Evolutionary conservation across 2,797 vertebrate genomes (phyloP).

Genomic region (Pachyuromys duprasi): DNA sequence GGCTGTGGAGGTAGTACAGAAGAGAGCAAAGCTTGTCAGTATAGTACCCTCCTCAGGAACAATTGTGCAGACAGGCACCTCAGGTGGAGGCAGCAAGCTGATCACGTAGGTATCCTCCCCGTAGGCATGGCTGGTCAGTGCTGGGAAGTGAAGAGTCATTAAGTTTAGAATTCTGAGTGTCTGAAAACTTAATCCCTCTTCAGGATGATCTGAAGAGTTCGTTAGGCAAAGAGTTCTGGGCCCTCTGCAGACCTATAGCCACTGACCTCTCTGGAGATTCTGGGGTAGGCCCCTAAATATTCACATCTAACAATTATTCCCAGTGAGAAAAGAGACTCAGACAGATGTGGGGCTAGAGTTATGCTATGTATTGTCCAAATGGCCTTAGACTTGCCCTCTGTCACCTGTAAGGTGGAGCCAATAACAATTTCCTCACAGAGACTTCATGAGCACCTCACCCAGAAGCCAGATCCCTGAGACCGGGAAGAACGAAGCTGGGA

Average conservation of each 20-base stretch:
- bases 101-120: conserved; percentile 82
- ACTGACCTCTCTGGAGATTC: not conserved
- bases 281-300: not conserved
- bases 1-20: conserved; percentile 81
- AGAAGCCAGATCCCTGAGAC: not conserved
- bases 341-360: not conserved
- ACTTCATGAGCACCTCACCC: no score
- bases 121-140: conserved; percentile 47
- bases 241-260: not conserved
- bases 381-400: conserved; percentile 10
- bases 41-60: conserved; percentile 89
- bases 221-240: not conserved
- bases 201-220: not conserved
- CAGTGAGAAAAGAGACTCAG: not conserved
- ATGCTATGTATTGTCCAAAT: not conserved
- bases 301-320: not conserved
- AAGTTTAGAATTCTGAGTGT: not conserved
- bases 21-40: conserved; percentile 90
- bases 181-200: not conserved
- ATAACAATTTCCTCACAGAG: not conserved
- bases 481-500: not conserved
- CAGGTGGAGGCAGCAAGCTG: conserved; percentile 74
- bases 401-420: not conserved
- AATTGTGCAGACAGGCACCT: conserved; percentile 86
- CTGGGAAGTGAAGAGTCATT: conserved; percentile 74